Evolutionary conservation across 2,888 invertebrate species (phyloP).

Genomic region (Rhorus exstirpatorius): DNA sequence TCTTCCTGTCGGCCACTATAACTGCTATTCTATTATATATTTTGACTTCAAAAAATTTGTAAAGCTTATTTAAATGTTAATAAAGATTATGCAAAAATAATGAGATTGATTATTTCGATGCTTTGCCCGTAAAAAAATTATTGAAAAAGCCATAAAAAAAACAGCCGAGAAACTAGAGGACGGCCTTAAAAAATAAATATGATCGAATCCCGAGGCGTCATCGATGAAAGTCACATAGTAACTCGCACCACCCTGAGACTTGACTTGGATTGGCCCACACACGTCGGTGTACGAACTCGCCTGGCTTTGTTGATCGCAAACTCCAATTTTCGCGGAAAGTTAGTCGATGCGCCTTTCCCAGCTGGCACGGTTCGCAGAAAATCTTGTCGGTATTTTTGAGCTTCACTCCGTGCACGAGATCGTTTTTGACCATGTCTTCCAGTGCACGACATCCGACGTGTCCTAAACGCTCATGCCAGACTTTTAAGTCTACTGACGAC

Average conservation of each 20-base stretch:
- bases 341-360: conserved; percentile 69
- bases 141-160: too few species aligned
- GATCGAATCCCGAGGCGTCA: too few species aligned
- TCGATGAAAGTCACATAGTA: conserved; percentile 67
- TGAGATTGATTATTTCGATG: too few species aligned
- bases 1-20: too few species aligned
- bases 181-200: conserved; percentile 59
- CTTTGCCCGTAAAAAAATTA: too few species aligned
- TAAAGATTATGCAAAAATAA: too few species aligned
- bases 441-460: conserved; percentile 68
- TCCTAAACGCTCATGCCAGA: conserved; percentile 70
- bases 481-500: too few species aligned
- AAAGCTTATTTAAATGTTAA: too few species aligned
- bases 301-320: conserved; percentile 34
- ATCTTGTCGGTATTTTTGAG: conserved; percentile 55
- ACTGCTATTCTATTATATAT: too few species aligned
- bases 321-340: conserved; percentile 45
- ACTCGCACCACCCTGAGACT: conserved; percentile 60
- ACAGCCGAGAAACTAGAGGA: too few species aligned
- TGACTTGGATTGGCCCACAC: conserved; percentile 62
- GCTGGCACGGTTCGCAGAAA: conserved; percentile 71
- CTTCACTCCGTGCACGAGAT: conserved; percentile 55
- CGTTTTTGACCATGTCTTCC: conserved; percentile 67
- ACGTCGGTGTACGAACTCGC: conserved; percentile 68
- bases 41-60: too few species aligned